phyloP scores from a whole-genome alignment of 2,888 invertebrate species.

The Drosophila merina region DNA sequence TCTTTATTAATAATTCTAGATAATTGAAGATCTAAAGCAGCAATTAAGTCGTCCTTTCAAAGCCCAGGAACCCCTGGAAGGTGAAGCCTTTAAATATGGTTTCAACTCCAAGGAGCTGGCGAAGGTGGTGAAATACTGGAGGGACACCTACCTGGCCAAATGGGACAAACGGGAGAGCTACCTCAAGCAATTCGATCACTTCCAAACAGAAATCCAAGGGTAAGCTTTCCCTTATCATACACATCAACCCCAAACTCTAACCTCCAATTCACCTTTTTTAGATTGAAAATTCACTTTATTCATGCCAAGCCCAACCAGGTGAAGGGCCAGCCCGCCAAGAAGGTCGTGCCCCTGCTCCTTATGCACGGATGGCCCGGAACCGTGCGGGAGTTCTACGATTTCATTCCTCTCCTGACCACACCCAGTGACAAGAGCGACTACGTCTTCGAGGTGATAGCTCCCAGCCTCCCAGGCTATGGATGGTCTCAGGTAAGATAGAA shows the following conservation, averaged over 20 bases:
- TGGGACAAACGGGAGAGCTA: constrained; percentile 88
- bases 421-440: constrained; percentile 85
- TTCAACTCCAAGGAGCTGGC: constrained; percentile 89
- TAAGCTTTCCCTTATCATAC: constrained; percentile 51
- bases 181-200: constrained; percentile 91
- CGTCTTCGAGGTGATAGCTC: constrained; percentile 88
- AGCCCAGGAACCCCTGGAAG: constrained; percentile 87
- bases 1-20: constrained; percentile 73
- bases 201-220: constrained; percentile 89
- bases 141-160: constrained; percentile 87
- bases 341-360: constrained; percentile 88
- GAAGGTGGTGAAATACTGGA: constrained; percentile 91
- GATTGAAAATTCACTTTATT: constrained; percentile 89
- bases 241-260: constrained; percentile 1
- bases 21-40: constrained; percentile 86
- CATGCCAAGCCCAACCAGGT: constrained; percentile 85
- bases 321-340: constrained; percentile 73
- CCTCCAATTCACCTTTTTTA: constrained; percentile 38
- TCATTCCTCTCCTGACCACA: constrained; percentile 88
- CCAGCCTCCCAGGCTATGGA: constrained; percentile 89
- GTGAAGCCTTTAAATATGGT: constrained; percentile 91
- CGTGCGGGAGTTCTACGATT: constrained; percentile 90
- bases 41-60: constrained; percentile 86
- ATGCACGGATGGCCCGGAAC: constrained; percentile 95
- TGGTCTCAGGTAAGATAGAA: constrained; percentile 86